Evolutionary conservation across 2,888 invertebrate genomes (phyloP).

Genomic region (Glomeris marginata): DNA sequence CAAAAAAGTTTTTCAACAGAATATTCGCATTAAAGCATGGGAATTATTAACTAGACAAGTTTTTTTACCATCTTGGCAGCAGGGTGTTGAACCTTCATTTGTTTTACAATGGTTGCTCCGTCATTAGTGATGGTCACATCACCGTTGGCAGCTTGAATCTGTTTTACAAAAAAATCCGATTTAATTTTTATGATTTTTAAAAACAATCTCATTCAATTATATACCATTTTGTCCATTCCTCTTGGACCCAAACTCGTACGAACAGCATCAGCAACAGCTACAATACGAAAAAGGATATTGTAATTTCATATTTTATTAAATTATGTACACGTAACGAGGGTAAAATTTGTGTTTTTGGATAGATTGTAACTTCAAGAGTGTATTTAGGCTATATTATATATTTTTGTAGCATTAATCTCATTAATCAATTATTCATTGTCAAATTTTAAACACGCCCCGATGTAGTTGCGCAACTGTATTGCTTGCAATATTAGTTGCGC

Average conservation of each 20-base stretch:
- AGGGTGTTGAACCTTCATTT: constrained; percentile 97
- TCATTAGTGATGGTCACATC: constrained; percentile 99
- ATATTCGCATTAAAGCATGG: too few relatives aligned
- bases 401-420: too few relatives aligned
- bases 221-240: constrained; percentile 99
- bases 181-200: background rate
- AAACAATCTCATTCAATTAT: background rate
- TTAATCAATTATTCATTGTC: too few relatives aligned
- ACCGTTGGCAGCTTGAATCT: constrained; percentile 92
- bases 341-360: too few relatives aligned
- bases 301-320: constrained; percentile 4
- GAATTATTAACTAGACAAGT: too few relatives aligned
- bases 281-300: constrained; percentile 26
- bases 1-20: constrained; percentile 2
- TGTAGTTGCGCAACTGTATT: too few relatives aligned
- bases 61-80: constrained; percentile 99
- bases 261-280: constrained; percentile 97
- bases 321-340: too few relatives aligned
- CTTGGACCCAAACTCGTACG: constrained; percentile 95
- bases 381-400: too few relatives aligned
- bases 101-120: constrained; percentile 97
- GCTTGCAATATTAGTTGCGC: too few relatives aligned
- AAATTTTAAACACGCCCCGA: too few relatives aligned
- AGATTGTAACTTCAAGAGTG: too few relatives aligned
- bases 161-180: constrained; percentile 21